A percentile compares a stretch with the other conserved stretches of the same genome.
Evolutionary conservation across 2,113 vertebrate genomes (phyloP).

Genomic region (Xyliphius kryptos): DNA sequence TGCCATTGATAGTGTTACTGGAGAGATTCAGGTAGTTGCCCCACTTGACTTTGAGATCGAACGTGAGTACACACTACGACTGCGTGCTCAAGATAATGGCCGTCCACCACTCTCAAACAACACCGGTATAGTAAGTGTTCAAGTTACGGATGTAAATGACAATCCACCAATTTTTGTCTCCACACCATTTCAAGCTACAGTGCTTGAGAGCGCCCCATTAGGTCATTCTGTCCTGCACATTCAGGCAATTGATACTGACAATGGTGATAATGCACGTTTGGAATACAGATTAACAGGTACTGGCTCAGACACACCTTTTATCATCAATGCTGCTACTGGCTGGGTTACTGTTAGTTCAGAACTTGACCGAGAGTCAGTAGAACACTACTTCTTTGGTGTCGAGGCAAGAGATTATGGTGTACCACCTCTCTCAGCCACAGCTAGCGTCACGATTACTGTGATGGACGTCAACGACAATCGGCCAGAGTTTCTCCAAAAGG

Average conservation of each 20-base stretch:
- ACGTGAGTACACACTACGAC: constrained; percentile 83
- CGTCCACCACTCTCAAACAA: constrained; percentile 94
- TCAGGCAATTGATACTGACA: constrained; percentile 93
- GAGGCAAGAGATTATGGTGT: constrained; percentile 89
- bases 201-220: constrained; percentile 87
- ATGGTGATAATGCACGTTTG: constrained; percentile 82
- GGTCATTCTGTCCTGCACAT: constrained; percentile 96
- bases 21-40: constrained; percentile 90
- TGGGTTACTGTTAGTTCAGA: constrained; percentile 90
- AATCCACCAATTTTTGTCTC: constrained; percentile 96
- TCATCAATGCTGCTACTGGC: constrained; percentile 91
- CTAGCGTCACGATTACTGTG: constrained; percentile 91
- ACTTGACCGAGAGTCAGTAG: constrained; percentile 90
- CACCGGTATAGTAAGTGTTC: constrained; percentile 89
- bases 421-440: constrained; percentile 84
- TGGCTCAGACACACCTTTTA: constrained; percentile 79
- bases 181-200: constrained; percentile 91
- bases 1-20: constrained; percentile 88
- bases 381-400: constrained; percentile 92
- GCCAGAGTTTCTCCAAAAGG: constrained; percentile 89
- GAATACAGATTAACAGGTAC: constrained; percentile 87
- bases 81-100: constrained; percentile 90
- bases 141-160: constrained; percentile 94
- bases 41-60: constrained; percentile 90
- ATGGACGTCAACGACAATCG: constrained; percentile 97